phyloP scores from a whole-genome alignment of 2,797 vertebrate species.

The Crax fasciolata region DNA sequence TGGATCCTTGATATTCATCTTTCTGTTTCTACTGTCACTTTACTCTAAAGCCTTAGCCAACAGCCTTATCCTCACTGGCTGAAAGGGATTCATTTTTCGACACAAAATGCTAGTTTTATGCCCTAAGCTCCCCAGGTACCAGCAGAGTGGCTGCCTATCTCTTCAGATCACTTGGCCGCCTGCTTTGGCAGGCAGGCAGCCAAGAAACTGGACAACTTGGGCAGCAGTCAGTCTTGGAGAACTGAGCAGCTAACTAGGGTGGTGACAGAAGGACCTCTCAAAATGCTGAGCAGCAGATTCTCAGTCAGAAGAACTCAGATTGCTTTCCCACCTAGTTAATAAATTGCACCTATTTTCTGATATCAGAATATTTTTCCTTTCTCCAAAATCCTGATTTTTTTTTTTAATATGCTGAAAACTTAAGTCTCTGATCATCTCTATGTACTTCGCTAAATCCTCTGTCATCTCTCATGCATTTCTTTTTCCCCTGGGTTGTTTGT shows the following conservation, averaged over 20 bases:
- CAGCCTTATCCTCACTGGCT: not conserved
- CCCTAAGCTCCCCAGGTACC: not conserved
- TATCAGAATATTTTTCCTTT: not conserved
- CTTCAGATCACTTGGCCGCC: not conserved
- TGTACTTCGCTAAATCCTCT: not conserved
- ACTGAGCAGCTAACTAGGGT: not conserved
- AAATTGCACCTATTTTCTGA: not conserved
- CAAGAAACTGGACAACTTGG: not conserved
- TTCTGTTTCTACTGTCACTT: not conserved
- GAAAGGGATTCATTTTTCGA: not conserved
- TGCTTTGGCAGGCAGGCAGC: not conserved
- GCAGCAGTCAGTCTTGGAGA: rapidly evolving
- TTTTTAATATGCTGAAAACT: not conserved
- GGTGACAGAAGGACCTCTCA: not conserved
- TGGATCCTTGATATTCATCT: not conserved
- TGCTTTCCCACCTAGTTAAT: not conserved
- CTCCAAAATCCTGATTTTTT: not conserved
- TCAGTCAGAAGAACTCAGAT: not conserved
- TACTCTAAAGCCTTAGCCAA: not conserved
- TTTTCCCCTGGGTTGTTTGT: not conserved
- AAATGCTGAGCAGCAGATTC: not conserved
- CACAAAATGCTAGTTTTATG: not conserved
- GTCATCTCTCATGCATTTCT: not conserved
- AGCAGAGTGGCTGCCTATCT: not conserved
- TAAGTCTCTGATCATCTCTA: not conserved